phyloP scores from a whole-genome alignment of 2,888 invertebrate genomes.

The Poecilus cupreus region DNA sequence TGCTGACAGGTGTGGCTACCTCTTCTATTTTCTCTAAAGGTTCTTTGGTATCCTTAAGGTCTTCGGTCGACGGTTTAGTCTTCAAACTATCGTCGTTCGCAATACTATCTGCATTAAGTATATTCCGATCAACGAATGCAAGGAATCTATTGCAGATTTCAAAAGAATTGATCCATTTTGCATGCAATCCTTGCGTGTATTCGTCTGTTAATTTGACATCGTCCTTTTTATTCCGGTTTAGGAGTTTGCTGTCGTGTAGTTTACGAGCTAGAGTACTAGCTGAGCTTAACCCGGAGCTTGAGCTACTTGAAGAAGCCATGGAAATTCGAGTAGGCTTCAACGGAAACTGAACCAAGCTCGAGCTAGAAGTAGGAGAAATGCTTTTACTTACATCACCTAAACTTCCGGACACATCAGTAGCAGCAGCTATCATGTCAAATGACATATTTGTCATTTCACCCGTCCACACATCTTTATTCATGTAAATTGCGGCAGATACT shows the following conservation, averaged over 20 bases:
- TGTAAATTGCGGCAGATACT: conserved; percentile 41
- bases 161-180: conserved; percentile 60
- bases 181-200: conserved; percentile 55
- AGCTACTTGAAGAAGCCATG: conserved; percentile 60
- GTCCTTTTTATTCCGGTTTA: conserved; percentile 20
- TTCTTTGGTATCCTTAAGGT: conserved; percentile 36
- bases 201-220: conserved; percentile 52
- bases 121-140: conserved; percentile 56
- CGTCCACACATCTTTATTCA: conserved; percentile 36
- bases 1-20: conserved; percentile 44
- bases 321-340: conserved; percentile 50
- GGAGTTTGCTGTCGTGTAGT: conserved; percentile 10
- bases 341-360: conserved; percentile 48
- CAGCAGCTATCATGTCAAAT: conserved; percentile 44
- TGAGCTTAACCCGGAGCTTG: conserved; percentile 59
- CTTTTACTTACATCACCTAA: conserved; percentile 61
- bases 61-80: conserved; percentile 18
- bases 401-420: conserved; percentile 56
- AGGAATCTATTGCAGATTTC: conserved; percentile 59
- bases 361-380: conserved; percentile 53
- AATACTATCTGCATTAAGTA: conserved; percentile 14
- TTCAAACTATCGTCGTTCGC: conserved; percentile 29
- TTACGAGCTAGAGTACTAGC: conserved; percentile 55
- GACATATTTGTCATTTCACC: conserved; percentile 49
- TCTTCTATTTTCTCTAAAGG: conserved; percentile 39